A percentile compares a stretch with the other conserved stretches of the same genome.
Evolutionary conservation across 2,888 invertebrate species (phyloP).

Genomic region (Pharmacophagus antenor): DNA sequence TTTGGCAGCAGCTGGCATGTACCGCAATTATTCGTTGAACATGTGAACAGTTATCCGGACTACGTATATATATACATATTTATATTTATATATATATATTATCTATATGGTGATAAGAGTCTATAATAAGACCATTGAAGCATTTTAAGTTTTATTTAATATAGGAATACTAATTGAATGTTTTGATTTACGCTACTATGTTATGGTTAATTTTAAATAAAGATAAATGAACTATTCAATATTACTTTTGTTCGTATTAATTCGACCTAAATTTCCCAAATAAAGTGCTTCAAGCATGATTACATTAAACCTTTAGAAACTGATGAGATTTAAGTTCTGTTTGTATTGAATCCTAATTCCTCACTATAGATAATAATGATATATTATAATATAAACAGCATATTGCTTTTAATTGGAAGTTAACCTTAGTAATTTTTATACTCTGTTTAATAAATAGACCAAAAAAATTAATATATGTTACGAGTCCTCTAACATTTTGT

Average conservation of each 20-base stretch:
- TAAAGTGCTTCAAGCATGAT: background rate
- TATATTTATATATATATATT: too few species aligned
- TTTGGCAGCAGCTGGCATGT: conserved; percentile 87
- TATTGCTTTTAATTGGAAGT: too few species aligned
- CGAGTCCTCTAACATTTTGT: too few species aligned
- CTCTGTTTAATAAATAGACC: too few species aligned
- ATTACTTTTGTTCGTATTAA: background rate
- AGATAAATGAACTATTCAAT: background rate
- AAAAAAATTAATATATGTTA: too few species aligned
- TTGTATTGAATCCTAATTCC: too few species aligned
- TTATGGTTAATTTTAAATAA: background rate
- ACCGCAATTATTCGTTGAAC: conserved; percentile 90
- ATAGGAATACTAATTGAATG: background rate
- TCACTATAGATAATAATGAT: too few species aligned
- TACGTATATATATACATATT: conserved; percentile 1
- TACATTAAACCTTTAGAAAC: too few species aligned
- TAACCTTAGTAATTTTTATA: too few species aligned
- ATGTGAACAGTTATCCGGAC: conserved; percentile 78
- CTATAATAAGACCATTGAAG: background rate
- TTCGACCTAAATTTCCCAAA: background rate
- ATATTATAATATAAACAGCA: too few species aligned
- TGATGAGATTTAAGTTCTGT: too few species aligned
- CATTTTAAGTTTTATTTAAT: background rate
- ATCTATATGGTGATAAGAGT: background rate
- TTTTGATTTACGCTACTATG: background rate